Conservation (phyloP, 2,888 invertebrate genomes). For the Tuberolachnus salignus region DNA sequence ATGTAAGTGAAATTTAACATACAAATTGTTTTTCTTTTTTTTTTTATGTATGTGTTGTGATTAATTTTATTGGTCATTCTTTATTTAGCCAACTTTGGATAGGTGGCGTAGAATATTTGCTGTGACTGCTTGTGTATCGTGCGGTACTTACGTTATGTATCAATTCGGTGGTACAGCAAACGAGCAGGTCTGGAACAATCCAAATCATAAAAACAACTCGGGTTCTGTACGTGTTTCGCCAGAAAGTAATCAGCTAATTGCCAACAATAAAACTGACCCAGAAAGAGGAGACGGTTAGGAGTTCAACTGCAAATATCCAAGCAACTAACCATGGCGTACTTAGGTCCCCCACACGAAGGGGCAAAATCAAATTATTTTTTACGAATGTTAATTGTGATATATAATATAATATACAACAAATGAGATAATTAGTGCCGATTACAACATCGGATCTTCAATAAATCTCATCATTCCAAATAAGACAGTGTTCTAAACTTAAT, state of each 20-base stretch:
- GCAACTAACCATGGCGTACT: conserved; percentile 34
- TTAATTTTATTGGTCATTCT: neutral
- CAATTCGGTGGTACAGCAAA: conserved; percentile 74
- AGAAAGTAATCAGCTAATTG: conserved; percentile 49
- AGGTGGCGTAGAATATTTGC: conserved; percentile 73
- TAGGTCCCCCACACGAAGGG: conserved; percentile 27
- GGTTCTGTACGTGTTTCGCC: conserved; percentile 50
- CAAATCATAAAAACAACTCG: conserved; percentile 58
- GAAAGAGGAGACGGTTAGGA: conserved; percentile 48
- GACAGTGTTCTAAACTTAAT: conserved; percentile 52
- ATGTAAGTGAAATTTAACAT: conserved; percentile 63
- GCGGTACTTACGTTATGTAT: conserved; percentile 70
- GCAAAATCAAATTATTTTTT: conserved; percentile 53
- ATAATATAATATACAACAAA: conserved; percentile 39
- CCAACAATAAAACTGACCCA: conserved; percentile 47
- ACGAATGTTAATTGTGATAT: conserved; percentile 52
- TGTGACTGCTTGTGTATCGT: conserved; percentile 68
- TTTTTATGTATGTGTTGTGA: neutral
- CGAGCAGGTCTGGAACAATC: conserved; percentile 62
- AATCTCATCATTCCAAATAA: conserved; percentile 55
- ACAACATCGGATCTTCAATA: conserved; percentile 33
- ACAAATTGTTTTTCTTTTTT: neutral
- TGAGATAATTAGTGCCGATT: conserved; percentile 36
- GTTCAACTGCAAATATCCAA: neutral
- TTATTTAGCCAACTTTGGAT: conserved; percentile 62